phyloP scores from a whole-genome alignment of 2,113 vertebrate genomes.

The Oncorhynchus nerka region DNA sequence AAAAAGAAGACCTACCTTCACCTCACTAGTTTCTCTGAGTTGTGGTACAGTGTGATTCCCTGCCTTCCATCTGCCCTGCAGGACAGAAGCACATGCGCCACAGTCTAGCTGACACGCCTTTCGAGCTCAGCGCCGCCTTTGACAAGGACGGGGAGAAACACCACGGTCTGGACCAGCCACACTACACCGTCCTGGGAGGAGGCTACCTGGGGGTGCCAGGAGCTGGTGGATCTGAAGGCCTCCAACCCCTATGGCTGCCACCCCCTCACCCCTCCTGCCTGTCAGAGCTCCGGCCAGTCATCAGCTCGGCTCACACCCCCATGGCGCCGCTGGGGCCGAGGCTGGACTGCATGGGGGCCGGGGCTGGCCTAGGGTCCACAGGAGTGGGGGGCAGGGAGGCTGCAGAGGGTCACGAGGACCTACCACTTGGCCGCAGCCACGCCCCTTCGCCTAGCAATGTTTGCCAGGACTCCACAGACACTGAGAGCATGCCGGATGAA shows the following conservation, averaged over 20 bases:
- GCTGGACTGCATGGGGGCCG: slow-evolving; percentile 74
- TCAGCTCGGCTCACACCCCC: slow-evolving; percentile 85
- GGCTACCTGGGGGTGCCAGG: slow-evolving; percentile 62
- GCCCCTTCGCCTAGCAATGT: slow-evolving; percentile 86
- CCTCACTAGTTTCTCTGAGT: neutral
- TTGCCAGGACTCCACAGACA: slow-evolving; percentile 96
- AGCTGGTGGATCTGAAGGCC: slow-evolving; percentile 66
- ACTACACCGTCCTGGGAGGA: slow-evolving; percentile 73
- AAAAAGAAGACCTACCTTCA: neutral
- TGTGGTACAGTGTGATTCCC: neutral
- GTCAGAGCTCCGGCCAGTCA: slow-evolving; percentile 85
- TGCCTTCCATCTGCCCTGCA: slow-evolving; percentile 50
- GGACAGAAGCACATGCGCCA: slow-evolving; percentile 95
- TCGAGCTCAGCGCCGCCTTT: slow-evolving; percentile 81
- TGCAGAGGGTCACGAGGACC: slow-evolving; percentile 86
- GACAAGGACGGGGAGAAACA: slow-evolving; percentile 88
- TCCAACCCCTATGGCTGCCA: slow-evolving; percentile 71
- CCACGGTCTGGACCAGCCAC: slow-evolving; percentile 53
- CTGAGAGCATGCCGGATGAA: slow-evolving; percentile 94
- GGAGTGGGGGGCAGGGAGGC: slow-evolving; percentile 80
- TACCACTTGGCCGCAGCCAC: slow-evolving; percentile 64
- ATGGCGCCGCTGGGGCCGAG: slow-evolving; percentile 81
- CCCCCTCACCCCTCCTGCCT: slow-evolving; percentile 83
- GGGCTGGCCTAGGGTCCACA: slow-evolving; percentile 39
- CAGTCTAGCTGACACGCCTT: slow-evolving; percentile 84